Evolutionary conservation across 2,113 vertebrate genomes (phyloP), one percentile per base, ranked within the genome.

Genomic region (Callorhinus ursinus): DNA sequence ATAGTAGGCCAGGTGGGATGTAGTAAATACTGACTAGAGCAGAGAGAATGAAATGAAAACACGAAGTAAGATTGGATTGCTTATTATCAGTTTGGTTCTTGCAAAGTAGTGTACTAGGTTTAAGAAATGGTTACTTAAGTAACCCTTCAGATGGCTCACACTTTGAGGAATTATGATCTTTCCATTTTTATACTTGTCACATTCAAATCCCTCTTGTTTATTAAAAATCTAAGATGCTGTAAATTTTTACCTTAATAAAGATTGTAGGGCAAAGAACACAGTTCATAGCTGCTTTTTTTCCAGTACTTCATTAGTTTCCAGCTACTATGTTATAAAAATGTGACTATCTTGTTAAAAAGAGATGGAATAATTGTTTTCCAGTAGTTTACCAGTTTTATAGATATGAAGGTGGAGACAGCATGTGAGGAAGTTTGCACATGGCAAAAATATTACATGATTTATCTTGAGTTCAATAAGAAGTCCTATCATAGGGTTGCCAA

Each of bases 181-280:
- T 72, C 22, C 26, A 65, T 57, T 42, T 84, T 88, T 92, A 10
- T 80, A 69, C 31, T 92, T 49, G 88, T 28, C n/a, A 94, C 15
- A 14, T 59, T 83, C 39, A 91, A 69, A 90, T 59, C 7, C 61
- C 61, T 61, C 63, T 59, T 94, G 9, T 79, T 76, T 90, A 59
- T 95, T 92, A 92, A 74, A 96, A 84, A 79, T 71, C n/a, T 46
- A 57, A 93, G 49, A n/a, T 5, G 77, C n/a, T 88, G 11, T 74
- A 42, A 31, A 51, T 82, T 91, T 88, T 89, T 86, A 76, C 24
- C 19, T 79, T 72, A 21, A 74, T 76, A 46, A 91, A 84, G 91
- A 46, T 53, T 87, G 21, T n/a, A 49, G n/a, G 2, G n/a, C 24
- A 85, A n/a, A 82, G 72, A 81, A 65, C 33, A 79, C 59, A 6